Percentiles rank a stretch among this genome's conserved stretches.
phyloP scores from a whole-genome alignment of 2,888 invertebrate species.

The Altica lythri region DNA sequence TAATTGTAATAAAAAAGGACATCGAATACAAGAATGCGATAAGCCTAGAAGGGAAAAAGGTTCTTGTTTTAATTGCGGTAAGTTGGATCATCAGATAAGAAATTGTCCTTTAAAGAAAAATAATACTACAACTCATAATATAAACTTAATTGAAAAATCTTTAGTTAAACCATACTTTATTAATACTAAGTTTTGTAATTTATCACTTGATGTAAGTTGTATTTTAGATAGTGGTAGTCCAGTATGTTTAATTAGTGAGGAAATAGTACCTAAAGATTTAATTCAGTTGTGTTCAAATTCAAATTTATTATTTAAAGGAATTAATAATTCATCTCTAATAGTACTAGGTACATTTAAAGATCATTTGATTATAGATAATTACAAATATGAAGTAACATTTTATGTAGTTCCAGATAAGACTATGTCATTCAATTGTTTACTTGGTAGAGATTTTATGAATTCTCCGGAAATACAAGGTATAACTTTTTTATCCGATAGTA shows the following conservation, averaged over 20 bases:
- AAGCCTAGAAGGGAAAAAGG: background rate
- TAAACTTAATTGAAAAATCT: no score
- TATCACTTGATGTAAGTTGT: background rate
- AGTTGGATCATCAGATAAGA: no score
- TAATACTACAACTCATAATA: no score
- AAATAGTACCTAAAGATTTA: background rate
- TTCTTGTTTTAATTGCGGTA: constrained; percentile 2
- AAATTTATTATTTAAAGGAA: background rate
- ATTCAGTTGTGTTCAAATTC: background rate
- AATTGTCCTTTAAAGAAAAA: no score
- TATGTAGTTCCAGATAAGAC: background rate
- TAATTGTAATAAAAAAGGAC: background rate
- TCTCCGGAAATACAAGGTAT: background rate
- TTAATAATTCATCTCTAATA: background rate
- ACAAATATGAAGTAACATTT: background rate
- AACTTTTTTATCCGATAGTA: background rate
- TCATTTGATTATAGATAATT: background rate
- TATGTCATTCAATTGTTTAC: background rate
- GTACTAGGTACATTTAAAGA: background rate
- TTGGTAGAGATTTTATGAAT: background rate
- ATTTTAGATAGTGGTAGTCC: constrained; percentile 1
- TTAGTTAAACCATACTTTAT: no score
- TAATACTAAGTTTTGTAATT: background rate
- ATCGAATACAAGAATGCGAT: background rate
- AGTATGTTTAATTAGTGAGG: background rate